These are phyloP conservation scores for Lepetodrilus schrolli DNA, from an alignment of 2,888 invertebrate species.

Conservation along the genomic window DNA sequence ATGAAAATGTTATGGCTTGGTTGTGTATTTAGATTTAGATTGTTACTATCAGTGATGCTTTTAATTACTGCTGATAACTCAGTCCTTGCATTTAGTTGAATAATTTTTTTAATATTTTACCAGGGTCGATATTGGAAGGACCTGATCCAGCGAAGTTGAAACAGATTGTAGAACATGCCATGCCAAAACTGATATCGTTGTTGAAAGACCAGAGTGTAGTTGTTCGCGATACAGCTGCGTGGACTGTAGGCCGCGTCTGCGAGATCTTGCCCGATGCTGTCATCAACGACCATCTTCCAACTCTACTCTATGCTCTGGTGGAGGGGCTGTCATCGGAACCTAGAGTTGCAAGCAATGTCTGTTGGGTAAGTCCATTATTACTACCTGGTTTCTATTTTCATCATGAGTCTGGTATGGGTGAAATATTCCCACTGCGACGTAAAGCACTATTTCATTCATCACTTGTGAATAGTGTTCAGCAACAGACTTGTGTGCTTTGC, in stretches of 20 bases:
- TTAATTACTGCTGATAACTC: too few species aligned
- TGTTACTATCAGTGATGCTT: too few species aligned
- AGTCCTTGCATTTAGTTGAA: too few species aligned
- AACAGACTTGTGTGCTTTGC: too few species aligned
- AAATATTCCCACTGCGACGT: too few species aligned
- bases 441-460: too few species aligned
- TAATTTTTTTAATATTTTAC: too few species aligned
- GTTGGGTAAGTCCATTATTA: conserved; percentile 95
- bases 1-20: too few species aligned
- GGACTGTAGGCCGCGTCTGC: conserved; percentile 98
- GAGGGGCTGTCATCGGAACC: conserved; percentile 90
- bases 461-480: too few species aligned
- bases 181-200: conserved; percentile 94
- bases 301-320: conserved; percentile 79
- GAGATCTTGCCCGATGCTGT: conserved; percentile 97
- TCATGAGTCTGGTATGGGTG: too few species aligned
- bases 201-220: conserved; percentile 96
- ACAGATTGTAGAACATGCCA: conserved; percentile 95
- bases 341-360: conserved; percentile 97
- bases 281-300: conserved; percentile 86
- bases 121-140: conserved; percentile 88
- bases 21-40: too few species aligned
- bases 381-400: too few species aligned
- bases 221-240: conserved; percentile 97
- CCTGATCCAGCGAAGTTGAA: conserved; percentile 90